Conservation (phyloP, 1,140 invertebrate species). For the Coelopa frigida region DNA sequence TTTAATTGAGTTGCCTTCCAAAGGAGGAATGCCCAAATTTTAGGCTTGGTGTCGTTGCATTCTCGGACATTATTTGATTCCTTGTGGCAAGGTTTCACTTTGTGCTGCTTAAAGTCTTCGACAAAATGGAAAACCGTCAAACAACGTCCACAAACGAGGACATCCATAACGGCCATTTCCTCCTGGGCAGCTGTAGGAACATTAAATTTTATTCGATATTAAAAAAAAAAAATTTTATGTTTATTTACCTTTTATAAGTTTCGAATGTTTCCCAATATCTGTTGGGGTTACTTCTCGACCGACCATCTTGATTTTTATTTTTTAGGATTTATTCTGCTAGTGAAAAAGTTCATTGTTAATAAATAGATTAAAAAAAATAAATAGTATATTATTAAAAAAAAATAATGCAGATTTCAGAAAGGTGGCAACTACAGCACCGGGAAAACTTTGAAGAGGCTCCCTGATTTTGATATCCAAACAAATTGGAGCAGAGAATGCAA, state of each 20-base stretch:
- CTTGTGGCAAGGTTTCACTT: conserved; percentile 54
- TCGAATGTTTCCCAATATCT: conserved; percentile 59
- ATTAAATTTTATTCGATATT: conserved; percentile 1
- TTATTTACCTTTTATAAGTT: conserved; percentile 55
- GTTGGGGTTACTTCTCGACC: conserved; percentile 51
- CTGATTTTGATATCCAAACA: too few species aligned
- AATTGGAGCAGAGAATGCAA: too few species aligned
- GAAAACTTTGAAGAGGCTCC: too few species aligned
- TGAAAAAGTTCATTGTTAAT: too few species aligned
- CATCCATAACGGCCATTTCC: conserved; percentile 64
- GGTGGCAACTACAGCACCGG: too few species aligned
- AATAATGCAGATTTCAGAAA: too few species aligned
- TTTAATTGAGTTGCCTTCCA: conserved; percentile 61
- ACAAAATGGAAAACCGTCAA: conserved; percentile 70
- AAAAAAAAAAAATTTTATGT: conserved; percentile 1
- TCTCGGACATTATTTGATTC: conserved; percentile 51
- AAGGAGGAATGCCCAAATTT: conserved; percentile 74
- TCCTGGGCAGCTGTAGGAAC: conserved; percentile 56
- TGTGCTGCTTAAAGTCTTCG: conserved; percentile 68
- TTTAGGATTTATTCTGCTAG: too few species aligned
- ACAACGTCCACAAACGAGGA: conserved; percentile 72
- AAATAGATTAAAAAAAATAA: too few species aligned
- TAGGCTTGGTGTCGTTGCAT: conserved; percentile 64
- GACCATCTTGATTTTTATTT: conserved; percentile 38
- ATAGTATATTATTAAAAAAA: too few species aligned